Base-by-base conservation (phyloP, 2,113 vertebrate species). In the Melanocharis versteri region DNA sequence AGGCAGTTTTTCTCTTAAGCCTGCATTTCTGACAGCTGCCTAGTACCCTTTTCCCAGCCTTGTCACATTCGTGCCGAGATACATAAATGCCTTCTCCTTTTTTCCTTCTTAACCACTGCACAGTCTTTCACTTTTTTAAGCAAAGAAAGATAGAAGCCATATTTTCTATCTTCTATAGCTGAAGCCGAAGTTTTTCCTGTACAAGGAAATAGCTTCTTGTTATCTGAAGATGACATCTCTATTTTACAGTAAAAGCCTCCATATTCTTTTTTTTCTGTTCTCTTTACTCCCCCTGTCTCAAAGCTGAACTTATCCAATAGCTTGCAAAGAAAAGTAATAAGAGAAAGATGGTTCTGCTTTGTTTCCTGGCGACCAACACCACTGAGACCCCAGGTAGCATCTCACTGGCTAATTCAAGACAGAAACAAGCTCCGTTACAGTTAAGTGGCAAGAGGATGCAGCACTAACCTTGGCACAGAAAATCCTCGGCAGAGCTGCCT, bases 11-110 rank as follows among this genome's bases (percentile, higher is more conserved):
- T 76, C 81, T 84, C 72, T 70, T 53, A 48, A 68, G 60, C 28
- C 56, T 84, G 54, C 33, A 35, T 83, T 92, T 92, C 79, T 81
- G 86, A 81, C 61, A 89, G 86, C 80, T 93, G 72, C 72, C 89
- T 87, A 33, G 37, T 35, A 78, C 33, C 71, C 75, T 78, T 35
- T 87, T 64, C 14, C 16, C 61, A 84, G 40, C 48, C 35, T 64
- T 77, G 51, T 45, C 73, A 81, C 69, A 84, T 87, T 75, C 3
- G 23, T 71, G n/a, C 50, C 2, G 3, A 81, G 56, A 92, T 27
- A 47, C 2, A 81, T 54, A 65, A 92, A 94, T 22, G 40, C 51
- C 40, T 91, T 75, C 23, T 68, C 51, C 57, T 56, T 87, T 75
- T 64, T 81, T 39, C 39, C 81, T 87, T 57, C 48, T 89, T 76